A percentile compares a stretch with the other conserved stretches of the same genome.
These are phyloP conservation scores for Drosophila cracens DNA, from an alignment of 2,888 invertebrate species.

Conservation along the genomic window DNA sequence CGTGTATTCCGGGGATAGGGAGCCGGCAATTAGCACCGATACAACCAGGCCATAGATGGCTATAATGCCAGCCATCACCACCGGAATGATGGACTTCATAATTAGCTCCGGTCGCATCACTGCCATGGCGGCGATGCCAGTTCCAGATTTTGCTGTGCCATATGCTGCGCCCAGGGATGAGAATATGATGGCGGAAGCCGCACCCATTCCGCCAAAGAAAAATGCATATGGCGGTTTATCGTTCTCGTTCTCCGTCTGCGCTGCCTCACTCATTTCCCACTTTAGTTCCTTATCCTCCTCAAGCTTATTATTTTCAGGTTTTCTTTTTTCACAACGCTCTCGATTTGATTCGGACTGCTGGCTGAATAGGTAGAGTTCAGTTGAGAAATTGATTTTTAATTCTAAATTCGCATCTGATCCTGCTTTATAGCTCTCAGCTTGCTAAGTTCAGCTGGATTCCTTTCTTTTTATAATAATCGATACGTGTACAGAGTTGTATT, in stretches of 20 bases:
- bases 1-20: constrained; percentile 60
- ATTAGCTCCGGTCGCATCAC: constrained; percentile 99
- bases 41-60: constrained; percentile 99
- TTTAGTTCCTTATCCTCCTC: neutral
- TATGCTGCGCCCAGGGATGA: constrained; percentile 91
- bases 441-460: neutral
- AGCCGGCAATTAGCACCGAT: constrained; percentile 96
- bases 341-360: neutral
- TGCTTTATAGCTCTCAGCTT: neutral
- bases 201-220: constrained; percentile 89
- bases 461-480: neutral
- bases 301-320: neutral
- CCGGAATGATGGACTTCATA: constrained; percentile 95
- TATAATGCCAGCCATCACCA: constrained; percentile 99
- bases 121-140: constrained; percentile 94
- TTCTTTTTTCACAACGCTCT: neutral
- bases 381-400: neutral
- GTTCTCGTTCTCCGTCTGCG: constrained; percentile 21
- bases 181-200: constrained; percentile 98
- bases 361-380: constrained; percentile 1
- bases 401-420: neutral
- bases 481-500: neutral
- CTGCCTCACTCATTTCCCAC: constrained; percentile 10
- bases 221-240: constrained; percentile 63
- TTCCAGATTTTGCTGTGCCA: constrained; percentile 67